phyloP scores from a whole-genome alignment of 1,140 invertebrate genomes.

The Notospermus geniculatus region DNA sequence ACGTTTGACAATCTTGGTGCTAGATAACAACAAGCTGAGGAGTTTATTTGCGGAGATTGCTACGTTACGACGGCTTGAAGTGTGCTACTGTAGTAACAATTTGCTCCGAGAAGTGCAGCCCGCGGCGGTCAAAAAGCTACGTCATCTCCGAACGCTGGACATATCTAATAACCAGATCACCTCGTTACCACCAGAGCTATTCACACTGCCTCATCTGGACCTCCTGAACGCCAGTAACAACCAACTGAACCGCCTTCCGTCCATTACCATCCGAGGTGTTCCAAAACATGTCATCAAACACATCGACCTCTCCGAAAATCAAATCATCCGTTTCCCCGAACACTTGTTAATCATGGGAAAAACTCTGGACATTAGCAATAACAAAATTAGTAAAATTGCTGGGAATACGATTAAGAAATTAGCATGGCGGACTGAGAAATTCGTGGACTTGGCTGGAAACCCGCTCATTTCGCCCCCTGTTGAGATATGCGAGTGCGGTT shows the following conservation, averaged over 20 bases:
- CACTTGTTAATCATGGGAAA: conserved; percentile 38
- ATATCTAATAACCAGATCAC: conserved; percentile 44
- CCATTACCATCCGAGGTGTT: conserved; percentile 40
- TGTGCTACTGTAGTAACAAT: conserved; percentile 40
- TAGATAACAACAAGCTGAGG: conserved; percentile 44
- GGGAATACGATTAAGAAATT: conserved; percentile 36
- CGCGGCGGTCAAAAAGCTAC: conserved; percentile 36
- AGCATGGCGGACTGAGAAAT: conserved; percentile 31
- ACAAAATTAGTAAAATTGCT: conserved; percentile 41
- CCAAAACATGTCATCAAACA: conserved; percentile 33
- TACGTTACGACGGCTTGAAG: conserved; percentile 36
- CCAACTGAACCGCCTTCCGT: conserved; percentile 43
- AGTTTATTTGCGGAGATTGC: conserved; percentile 37
- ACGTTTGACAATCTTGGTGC: conserved; percentile 39
- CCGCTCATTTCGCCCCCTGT: conserved; percentile 42
- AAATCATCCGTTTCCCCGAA: conserved; percentile 43
- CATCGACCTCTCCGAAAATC: conserved; percentile 47
- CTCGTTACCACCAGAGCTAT: conserved; percentile 44
- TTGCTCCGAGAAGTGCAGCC: conserved; percentile 31
- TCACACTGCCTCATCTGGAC: conserved; percentile 40
- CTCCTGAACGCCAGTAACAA: conserved; percentile 45
- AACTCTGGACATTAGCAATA: conserved; percentile 41
- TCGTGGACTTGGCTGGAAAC: conserved; percentile 41
- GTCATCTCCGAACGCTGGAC: conserved; percentile 36
- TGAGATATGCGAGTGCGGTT: conserved; percentile 43